Evolutionary conservation across 2,888 invertebrate species (phyloP).

Genomic region (Metacarcinus magister): DNA sequence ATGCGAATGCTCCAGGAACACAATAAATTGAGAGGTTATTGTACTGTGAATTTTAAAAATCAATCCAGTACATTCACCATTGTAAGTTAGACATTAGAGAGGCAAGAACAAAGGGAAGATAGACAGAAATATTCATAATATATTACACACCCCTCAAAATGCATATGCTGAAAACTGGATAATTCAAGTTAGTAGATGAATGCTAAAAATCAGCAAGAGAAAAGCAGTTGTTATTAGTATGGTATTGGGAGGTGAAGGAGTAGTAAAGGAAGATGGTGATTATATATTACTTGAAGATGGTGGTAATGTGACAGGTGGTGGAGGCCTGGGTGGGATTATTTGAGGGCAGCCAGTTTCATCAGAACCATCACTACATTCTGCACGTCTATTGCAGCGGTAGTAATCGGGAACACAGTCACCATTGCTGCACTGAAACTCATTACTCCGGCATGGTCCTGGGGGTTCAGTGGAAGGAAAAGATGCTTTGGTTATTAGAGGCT

Average conservation of each 20-base stretch:
- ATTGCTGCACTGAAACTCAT: constrained; percentile 60
- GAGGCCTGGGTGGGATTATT: neutral
- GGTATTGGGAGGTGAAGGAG: neutral
- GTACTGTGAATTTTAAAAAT: too few species aligned
- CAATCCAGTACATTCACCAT: neutral
- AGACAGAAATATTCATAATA: neutral
- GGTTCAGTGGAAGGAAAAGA: neutral
- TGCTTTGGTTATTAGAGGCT: neutral
- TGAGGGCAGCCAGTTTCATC: constrained; percentile 52
- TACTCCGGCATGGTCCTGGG: constrained; percentile 19
- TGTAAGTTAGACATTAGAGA: neutral
- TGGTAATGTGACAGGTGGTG: neutral
- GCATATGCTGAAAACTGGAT: neutral
- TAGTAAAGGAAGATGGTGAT: neutral
- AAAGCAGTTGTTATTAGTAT: neutral
- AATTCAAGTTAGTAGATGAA: neutral
- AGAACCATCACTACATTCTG: constrained; percentile 60
- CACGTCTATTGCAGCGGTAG: neutral
- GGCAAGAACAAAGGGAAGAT: neutral
- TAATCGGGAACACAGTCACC: constrained; percentile 58
- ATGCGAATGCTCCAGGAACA: too few species aligned
- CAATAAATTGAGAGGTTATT: too few species aligned
- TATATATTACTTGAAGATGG: neutral
- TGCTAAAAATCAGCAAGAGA: neutral
- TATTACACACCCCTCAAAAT: neutral